These are phyloP conservation scores for Etheostoma spectabile DNA, from an alignment of 2,113 vertebrate genomes.

Conservation along the genomic window DNA sequence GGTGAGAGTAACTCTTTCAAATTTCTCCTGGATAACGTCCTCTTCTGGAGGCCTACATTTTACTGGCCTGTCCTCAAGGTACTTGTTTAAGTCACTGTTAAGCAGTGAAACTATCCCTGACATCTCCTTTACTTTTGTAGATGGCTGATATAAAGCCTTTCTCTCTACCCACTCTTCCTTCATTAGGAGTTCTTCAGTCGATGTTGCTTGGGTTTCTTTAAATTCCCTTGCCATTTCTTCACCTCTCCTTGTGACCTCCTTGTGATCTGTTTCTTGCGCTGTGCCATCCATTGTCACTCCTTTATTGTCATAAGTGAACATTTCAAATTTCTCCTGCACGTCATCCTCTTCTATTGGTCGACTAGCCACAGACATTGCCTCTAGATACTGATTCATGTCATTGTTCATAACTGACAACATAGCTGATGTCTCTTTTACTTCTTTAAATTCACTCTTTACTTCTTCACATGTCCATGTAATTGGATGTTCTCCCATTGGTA, in stretches of 20 bases:
- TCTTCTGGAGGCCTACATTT: constrained; percentile 49
- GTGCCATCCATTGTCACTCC: background rate
- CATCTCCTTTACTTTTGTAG: constrained; percentile 62
- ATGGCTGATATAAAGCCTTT: constrained; percentile 48
- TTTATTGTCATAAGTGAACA: background rate
- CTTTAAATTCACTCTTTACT: constrained; percentile 1
- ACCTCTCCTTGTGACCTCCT: background rate
- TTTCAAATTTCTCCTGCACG: background rate
- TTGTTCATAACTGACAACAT: background rate
- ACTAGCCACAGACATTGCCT: background rate
- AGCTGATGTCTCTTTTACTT: background rate
- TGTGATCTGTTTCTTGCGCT: constrained; percentile 2
- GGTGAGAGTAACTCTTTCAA: constrained; percentile 64
- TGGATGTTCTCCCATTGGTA: background rate
- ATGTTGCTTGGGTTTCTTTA: constrained; percentile 8
- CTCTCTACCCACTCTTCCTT: constrained; percentile 77
- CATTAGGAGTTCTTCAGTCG: constrained; percentile 44
- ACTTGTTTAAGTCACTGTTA: constrained; percentile 76
- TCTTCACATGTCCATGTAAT: constrained; percentile 1
- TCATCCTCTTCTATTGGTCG: background rate
- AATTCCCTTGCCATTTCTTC: background rate
- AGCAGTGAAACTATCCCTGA: constrained; percentile 81
- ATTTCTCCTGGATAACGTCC: constrained; percentile 65
- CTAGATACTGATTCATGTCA: constrained; percentile 5
- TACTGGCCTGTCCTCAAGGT: constrained; percentile 46